Evolutionary conservation across 2,888 invertebrate genomes (phyloP).

Genomic region (Lissonota sp.): DNA sequence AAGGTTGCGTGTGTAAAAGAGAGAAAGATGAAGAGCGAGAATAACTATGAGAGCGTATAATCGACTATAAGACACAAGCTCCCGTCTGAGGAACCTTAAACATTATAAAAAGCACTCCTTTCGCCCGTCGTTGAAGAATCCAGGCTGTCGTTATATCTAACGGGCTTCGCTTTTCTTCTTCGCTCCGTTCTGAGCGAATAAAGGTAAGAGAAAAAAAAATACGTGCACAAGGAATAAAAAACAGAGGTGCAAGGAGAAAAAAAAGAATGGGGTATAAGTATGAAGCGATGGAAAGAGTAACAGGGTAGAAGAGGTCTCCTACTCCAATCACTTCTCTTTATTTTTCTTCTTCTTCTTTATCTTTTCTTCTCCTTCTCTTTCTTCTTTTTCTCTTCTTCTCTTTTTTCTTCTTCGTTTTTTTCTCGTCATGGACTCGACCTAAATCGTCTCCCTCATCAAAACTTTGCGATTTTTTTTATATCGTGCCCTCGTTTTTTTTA

Average conservation of each 20-base stretch:
- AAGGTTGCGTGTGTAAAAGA: conserved; percentile 1
- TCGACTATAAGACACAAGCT: conserved; percentile 14
- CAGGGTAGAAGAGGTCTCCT: conserved; percentile 7
- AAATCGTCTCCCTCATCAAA: background rate
- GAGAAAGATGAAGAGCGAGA: background rate
- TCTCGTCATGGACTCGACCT: background rate
- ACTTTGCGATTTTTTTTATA: background rate
- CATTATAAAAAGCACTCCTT: conserved; percentile 32
- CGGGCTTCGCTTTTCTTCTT: conserved; percentile 25
- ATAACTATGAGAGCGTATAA: conserved; percentile 2
- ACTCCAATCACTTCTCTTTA: background rate
- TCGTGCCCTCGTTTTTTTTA: background rate
- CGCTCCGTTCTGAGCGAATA: background rate
- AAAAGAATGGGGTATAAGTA: conserved; percentile 31
- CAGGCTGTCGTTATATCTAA: conserved; percentile 27
- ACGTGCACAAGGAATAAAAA: conserved; percentile 3
- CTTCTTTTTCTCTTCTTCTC: conserved; percentile 1
- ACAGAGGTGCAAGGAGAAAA: conserved; percentile 29
- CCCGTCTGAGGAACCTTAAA: conserved; percentile 38
- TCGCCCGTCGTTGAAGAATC: background rate
- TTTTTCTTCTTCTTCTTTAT: background rate
- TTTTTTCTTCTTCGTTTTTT: background rate
- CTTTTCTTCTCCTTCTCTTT: background rate
- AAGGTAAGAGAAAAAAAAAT: conserved; percentile 50
- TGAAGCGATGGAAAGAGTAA: conserved; percentile 26